These are phyloP conservation scores for Scyliorhinus canicula DNA, from an alignment of 2,797 vertebrate species.

Conservation along the genomic window DNA sequence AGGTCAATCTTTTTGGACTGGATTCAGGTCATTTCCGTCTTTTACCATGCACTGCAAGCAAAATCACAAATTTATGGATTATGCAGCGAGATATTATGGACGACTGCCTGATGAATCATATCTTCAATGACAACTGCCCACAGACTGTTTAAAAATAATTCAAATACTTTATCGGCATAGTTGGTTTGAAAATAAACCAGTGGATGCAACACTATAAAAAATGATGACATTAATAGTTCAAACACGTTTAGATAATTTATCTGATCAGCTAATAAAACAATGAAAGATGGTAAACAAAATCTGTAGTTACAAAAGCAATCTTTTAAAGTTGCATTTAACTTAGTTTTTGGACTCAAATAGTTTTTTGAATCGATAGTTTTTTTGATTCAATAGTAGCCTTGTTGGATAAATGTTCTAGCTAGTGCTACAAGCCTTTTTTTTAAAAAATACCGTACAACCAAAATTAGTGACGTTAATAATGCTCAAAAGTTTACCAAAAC, in stretches of 20 bases:
- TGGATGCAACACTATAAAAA: not conserved
- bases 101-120: not conserved
- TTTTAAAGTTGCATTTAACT: not conserved
- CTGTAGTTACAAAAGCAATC: not conserved
- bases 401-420: not conserved
- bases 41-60: not conserved
- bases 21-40: not conserved
- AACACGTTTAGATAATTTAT: not conserved
- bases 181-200: not conserved
- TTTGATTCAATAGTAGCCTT: not conserved
- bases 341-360: not conserved
- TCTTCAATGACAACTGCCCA: not conserved
- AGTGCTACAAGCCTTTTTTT: not conserved
- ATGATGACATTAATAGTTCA: not conserved
- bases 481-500: not conserved
- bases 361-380: no score
- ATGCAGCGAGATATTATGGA: not conserved
- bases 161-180: not conserved
- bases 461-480: not conserved
- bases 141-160: not conserved
- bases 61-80: not conserved
- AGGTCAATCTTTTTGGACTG: conserved; percentile 19
- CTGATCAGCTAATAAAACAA: not conserved
- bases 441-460: not conserved
- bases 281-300: not conserved